phyloP scores from a whole-genome alignment of 2,888 invertebrate genomes.

The Onthophagus sagittarius region DNA sequence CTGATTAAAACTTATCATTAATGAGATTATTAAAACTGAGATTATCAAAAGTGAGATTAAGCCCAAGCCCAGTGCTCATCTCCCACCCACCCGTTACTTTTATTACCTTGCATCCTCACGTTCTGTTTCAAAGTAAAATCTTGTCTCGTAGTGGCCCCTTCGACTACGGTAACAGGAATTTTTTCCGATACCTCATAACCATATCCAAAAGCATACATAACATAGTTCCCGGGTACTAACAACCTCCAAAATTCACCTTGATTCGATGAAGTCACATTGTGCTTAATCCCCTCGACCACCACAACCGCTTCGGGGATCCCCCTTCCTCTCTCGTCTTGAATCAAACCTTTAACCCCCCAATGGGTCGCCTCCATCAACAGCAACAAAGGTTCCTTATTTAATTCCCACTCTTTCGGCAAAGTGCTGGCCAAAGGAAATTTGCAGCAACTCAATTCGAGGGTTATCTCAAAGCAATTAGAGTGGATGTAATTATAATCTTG shows the following conservation, averaged over 20 bases:
- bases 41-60: too few species aligned
- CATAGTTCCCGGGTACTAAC: constrained; percentile 82
- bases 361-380: constrained; percentile 79
- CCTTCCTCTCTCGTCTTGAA: constrained; percentile 58
- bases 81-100: neutral
- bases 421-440: constrained; percentile 77
- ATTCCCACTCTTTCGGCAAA: constrained; percentile 76
- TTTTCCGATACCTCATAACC: constrained; percentile 60
- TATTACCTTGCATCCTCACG: constrained; percentile 27
- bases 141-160: constrained; percentile 45
- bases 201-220: constrained; percentile 65
- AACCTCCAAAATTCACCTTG: constrained; percentile 94
- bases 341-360: constrained; percentile 65
- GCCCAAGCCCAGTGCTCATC: neutral
- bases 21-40: neutral
- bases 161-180: constrained; percentile 44
- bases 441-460: constrained; percentile 93
- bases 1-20: neutral
- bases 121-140: constrained; percentile 43
- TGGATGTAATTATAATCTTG: constrained; percentile 96
- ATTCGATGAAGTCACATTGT: constrained; percentile 66
- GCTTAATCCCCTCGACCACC: constrained; percentile 70
- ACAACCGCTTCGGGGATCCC: constrained; percentile 74
- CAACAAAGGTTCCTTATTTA: constrained; percentile 82
- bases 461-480: constrained; percentile 95